Conservation (phyloP, 2,797 vertebrate species). For the Fratercula arctica region DNA sequence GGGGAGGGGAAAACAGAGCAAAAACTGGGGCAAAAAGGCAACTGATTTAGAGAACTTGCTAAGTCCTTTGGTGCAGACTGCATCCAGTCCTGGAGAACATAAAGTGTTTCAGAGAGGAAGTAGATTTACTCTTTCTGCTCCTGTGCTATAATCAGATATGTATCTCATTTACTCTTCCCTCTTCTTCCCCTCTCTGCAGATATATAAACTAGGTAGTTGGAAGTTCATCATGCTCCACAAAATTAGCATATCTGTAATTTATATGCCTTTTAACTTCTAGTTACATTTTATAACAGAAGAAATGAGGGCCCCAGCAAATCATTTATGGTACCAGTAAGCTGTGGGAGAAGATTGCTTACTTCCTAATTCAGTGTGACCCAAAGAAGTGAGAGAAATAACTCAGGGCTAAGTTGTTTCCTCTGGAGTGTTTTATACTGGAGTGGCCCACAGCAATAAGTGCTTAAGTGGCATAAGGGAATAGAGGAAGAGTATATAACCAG, state of each 20-base stretch:
- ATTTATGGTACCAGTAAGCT: constrained; percentile 56
- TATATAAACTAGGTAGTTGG: constrained; percentile 5
- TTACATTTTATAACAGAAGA: constrained; percentile 55
- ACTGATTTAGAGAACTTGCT: neutral
- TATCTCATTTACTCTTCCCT: constrained; percentile 23
- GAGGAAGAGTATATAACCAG: constrained; percentile 69
- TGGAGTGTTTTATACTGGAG: constrained; percentile 64
- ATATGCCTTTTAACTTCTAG: constrained; percentile 58
- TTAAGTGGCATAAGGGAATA: constrained; percentile 75
- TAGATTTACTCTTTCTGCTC: neutral
- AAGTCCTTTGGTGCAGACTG: neutral
- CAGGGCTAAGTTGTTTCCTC: constrained; percentile 73
- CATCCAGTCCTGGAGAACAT: neutral
- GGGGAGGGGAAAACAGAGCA: neutral
- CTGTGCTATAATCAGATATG: neutral
- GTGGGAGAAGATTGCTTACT: constrained; percentile 67
- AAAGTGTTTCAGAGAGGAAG: neutral
- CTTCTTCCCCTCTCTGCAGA: constrained; percentile 12
- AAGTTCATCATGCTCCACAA: constrained; percentile 34
- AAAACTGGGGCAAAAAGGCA: neutral
- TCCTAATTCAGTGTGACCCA: constrained; percentile 70
- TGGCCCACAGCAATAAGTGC: constrained; percentile 74
- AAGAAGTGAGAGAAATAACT: constrained; percentile 73
- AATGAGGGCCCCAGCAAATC: constrained; percentile 43
- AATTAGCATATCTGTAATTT: constrained; percentile 59